Percentiles rank a stretch among this genome's conserved stretches.
Conservation (phyloP, 1,140 invertebrate species). For the Lucilia cuprina region DNA sequence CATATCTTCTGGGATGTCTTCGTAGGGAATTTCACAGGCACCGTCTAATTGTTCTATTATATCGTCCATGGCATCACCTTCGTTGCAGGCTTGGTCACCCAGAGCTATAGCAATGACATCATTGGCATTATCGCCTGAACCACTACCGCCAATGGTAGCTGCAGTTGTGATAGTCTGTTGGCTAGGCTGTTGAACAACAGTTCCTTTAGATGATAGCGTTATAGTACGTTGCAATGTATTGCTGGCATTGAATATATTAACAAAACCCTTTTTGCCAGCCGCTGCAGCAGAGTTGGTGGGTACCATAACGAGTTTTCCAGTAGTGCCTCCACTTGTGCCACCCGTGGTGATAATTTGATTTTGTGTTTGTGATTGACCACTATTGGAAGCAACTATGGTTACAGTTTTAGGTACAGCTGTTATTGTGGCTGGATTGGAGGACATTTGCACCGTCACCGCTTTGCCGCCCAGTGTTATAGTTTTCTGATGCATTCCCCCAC, state of each 20-base stretch:
- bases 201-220: conserved; percentile 45
- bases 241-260: conserved; percentile 52
- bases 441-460: conserved; percentile 73
- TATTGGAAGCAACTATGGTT: conserved; percentile 48
- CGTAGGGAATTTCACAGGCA: conserved; percentile 42
- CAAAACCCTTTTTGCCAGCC: conserved; percentile 50
- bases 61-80: conserved; percentile 54
- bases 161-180: conserved; percentile 26
- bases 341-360: conserved; percentile 67
- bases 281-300: conserved; percentile 45
- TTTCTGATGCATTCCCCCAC: conserved; percentile 62
- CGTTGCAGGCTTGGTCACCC: conserved; percentile 39
- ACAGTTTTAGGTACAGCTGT: conserved; percentile 55
- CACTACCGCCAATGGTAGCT: conserved; percentile 39
- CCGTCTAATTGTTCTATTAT: conserved; percentile 61
- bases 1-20: conserved; percentile 37
- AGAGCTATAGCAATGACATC: conserved; percentile 35
- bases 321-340: conserved; percentile 47
- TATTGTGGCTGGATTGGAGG: conserved; percentile 54
- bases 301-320: conserved; percentile 56
- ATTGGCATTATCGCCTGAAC: conserved; percentile 47
- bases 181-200: conserved; percentile 16
- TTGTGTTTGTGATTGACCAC: conserved; percentile 56
- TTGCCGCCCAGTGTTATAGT: conserved; percentile 73
- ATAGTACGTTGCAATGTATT: conserved; percentile 43